Conservation (phyloP, 2,113 vertebrate species). For the Edolisoma coerulescens region DNA sequence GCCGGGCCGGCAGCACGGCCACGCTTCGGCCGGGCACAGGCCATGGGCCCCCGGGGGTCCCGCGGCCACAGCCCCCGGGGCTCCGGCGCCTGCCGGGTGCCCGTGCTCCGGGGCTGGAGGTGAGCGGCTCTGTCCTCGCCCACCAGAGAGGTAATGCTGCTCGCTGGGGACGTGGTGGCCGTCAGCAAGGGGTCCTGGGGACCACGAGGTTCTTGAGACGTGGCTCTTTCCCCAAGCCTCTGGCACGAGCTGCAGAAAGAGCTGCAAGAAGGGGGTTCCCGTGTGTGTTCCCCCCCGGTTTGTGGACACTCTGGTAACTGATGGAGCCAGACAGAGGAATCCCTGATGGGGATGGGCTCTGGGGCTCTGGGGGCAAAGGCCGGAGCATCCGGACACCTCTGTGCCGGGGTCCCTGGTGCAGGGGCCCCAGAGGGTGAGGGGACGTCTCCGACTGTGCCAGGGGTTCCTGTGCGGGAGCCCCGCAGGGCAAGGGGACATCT, state of each 20-base stretch:
- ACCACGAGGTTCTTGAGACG: neutral
- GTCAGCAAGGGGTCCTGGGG: neutral
- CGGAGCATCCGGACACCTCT: neutral
- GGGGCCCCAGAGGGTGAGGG: neutral
- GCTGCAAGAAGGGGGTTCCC: neutral
- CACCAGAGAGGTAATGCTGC: neutral
- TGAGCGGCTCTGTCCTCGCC: neutral
- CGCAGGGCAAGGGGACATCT: neutral
- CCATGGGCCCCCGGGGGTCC: neutral
- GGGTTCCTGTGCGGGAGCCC: neutral
- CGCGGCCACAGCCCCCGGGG: neutral
- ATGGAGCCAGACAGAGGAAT: neutral
- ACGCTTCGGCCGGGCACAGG: accelerated
- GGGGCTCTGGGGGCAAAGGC: neutral
- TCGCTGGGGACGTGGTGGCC: neutral
- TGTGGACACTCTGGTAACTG: neutral
- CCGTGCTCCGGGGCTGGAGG: neutral
- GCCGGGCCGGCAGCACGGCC: neutral
- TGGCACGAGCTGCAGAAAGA: neutral
- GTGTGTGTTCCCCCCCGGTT: accelerated
- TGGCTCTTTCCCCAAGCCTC: neutral
- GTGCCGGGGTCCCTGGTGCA: no score
- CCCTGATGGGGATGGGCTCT: neutral
- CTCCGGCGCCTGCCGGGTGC: accelerated
- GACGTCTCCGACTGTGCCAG: neutral